Evolutionary conservation across 1,140 invertebrate species (phyloP).

Genomic region (Drosophila takahashii): DNA sequence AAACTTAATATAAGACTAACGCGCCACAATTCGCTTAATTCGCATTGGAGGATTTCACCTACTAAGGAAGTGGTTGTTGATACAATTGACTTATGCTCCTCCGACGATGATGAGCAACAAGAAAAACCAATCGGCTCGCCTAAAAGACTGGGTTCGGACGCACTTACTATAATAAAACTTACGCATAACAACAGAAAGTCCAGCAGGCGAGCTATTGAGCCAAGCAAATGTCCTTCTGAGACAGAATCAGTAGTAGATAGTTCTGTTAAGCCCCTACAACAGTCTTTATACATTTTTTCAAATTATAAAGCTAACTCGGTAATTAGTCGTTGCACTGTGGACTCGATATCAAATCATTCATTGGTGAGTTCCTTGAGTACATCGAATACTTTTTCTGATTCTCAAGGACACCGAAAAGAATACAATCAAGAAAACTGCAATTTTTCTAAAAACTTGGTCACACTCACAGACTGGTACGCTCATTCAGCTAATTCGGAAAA

Average conservation of each 20-base stretch:
- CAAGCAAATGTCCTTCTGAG: conserved; percentile 20
- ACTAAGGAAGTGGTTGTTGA: conserved; percentile 83
- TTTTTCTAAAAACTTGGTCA: conserved; percentile 63
- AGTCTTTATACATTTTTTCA: conserved; percentile 81
- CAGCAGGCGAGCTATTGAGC: conserved; percentile 15
- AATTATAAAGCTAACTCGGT: conserved; percentile 77
- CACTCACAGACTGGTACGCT: conserved; percentile 58
- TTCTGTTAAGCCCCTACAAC: conserved; percentile 68
- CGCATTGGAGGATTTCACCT: conserved; percentile 80
- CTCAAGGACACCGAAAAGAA: conserved; percentile 46
- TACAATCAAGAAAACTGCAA: conserved; percentile 77
- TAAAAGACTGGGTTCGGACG: conserved; percentile 36
- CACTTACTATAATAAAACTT: conserved; percentile 48
- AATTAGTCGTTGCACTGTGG: conserved; percentile 54
- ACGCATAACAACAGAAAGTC: conserved; percentile 32
- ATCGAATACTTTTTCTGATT: conserved; percentile 51
- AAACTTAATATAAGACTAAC: conserved; percentile 82
- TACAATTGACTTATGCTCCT: conserved; percentile 86
- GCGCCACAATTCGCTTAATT: conserved; percentile 72
- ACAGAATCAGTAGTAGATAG: conserved; percentile 40
- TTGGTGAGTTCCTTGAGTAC: conserved; percentile 43
- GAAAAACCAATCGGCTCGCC: conserved; percentile 31
- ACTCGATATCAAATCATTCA: conserved; percentile 50
- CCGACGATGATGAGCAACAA: conserved; percentile 85
- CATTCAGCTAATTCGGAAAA: conserved; percentile 56